Evolutionary conservation across 2,888 invertebrate species (phyloP).

Genomic region (Drosophila ustulata): DNA sequence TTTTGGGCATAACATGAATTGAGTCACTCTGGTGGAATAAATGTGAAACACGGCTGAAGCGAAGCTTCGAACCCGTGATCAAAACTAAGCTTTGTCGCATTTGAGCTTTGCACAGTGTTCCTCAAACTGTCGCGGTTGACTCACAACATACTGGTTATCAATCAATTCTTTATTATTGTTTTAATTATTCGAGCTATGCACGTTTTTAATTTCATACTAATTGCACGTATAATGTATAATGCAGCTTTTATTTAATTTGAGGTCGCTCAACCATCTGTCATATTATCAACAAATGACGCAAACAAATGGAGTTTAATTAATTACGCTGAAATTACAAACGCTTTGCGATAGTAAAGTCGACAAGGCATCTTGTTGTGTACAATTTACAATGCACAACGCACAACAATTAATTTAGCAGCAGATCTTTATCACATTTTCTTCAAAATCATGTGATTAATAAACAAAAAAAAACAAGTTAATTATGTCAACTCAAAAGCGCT

Average conservation of each 20-base stretch:
- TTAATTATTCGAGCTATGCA: background rate
- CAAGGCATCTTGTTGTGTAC: background rate
- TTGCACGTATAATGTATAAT: background rate
- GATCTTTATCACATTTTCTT: background rate
- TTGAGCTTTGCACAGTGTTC: background rate
- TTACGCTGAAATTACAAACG: background rate
- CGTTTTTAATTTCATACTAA: background rate
- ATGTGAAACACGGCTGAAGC: background rate
- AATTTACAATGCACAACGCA: background rate
- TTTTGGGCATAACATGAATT: background rate
- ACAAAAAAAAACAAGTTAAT: conserved; percentile 1
- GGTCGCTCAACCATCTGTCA: conserved; percentile 8
- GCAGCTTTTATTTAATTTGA: background rate
- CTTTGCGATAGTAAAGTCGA: background rate
- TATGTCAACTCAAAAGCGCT: conserved; percentile 1
- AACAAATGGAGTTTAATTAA: background rate
- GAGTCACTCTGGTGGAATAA: background rate
- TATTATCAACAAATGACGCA: background rate
- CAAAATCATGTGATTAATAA: conserved; percentile 13
- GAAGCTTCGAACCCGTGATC: conserved; percentile 14
- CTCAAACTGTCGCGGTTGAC: conserved; percentile 15
- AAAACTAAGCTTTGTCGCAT: background rate
- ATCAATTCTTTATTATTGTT: background rate
- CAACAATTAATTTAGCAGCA: background rate
- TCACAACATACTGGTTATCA: conserved; percentile 2